These are phyloP conservation scores for Phallusia fumigata DNA, from an alignment of 23 tunicate species.

Conservation along the genomic window DNA sequence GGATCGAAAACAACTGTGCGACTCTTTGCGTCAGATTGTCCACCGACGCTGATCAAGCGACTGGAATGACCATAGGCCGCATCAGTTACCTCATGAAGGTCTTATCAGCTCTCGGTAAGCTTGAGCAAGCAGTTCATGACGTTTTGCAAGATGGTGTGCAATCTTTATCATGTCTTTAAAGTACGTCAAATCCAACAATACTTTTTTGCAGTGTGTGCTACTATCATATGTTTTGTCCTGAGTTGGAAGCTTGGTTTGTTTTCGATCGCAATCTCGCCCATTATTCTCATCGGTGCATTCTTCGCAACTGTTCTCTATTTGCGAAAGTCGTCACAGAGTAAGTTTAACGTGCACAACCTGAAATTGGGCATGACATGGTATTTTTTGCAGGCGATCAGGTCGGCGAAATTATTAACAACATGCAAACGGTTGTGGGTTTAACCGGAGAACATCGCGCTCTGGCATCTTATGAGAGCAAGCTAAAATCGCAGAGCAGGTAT, in stretches of 20 bases:
- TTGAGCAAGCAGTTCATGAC: too few species aligned
- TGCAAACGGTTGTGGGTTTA: neutral
- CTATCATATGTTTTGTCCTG: neutral
- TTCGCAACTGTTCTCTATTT: neutral
- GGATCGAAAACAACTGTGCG: neutral
- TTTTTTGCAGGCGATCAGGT: too few species aligned
- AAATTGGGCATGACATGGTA: neutral
- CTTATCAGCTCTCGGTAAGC: neutral
- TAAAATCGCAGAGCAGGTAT: neutral
- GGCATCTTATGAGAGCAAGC: neutral
- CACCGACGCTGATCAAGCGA: neutral
- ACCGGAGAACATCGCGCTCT: neutral
- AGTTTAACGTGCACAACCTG: neutral
- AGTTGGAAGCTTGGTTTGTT: slow-evolving; percentile 11
- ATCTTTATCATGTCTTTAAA: neutral
- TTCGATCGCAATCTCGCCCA: neutral
- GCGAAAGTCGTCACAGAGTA: neutral
- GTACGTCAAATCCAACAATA: neutral
- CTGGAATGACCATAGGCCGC: slow-evolving; percentile 1
- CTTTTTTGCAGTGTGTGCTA: neutral
- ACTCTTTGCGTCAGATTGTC: neutral
- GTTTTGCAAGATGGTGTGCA: neutral
- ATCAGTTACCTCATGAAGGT: neutral
- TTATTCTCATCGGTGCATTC: neutral
- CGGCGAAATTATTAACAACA: neutral